These are phyloP conservation scores for Pissodes strobi DNA, from an alignment of 1,140 invertebrate genomes.

Conservation along the genomic window DNA sequence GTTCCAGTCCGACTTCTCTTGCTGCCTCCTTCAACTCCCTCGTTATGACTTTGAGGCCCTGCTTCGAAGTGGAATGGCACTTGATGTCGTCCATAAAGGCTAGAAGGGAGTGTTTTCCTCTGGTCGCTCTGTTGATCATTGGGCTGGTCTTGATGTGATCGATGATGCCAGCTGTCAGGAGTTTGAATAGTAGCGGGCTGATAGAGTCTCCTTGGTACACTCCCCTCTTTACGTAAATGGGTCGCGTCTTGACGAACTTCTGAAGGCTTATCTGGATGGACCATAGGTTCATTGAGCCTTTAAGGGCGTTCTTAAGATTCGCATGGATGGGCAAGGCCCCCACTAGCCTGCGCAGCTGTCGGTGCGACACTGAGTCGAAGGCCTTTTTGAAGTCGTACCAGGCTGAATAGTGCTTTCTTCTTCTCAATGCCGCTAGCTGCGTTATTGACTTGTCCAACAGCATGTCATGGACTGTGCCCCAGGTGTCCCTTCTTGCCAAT, in stretches of 20 bases:
- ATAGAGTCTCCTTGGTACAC: conserved; percentile 44
- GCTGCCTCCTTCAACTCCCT: conserved; percentile 15
- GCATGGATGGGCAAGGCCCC: conserved; percentile 26
- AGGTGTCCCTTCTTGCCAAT: too few species aligned
- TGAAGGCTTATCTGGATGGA: conserved; percentile 27
- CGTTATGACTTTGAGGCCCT: conserved; percentile 19
- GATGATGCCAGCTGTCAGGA: conserved; percentile 39
- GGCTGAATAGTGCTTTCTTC: too few species aligned
- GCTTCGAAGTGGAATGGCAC: conserved; percentile 31
- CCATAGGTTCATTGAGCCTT: conserved; percentile 36
- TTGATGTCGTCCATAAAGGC: conserved; percentile 49
- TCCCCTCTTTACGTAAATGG: conserved; percentile 21
- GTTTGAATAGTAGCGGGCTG: conserved; percentile 45
- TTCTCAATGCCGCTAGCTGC: too few species aligned
- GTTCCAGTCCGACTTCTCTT: conserved; percentile 28
- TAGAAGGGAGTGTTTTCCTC: conserved; percentile 34
- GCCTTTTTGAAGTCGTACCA: conserved; percentile 42
- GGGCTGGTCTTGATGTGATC: conserved; percentile 28
- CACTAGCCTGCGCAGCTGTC: conserved; percentile 17
- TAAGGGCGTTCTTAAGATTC: conserved; percentile 23
- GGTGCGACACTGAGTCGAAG: conserved; percentile 37
- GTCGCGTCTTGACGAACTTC: conserved; percentile 35
- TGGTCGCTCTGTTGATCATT: conserved; percentile 24
- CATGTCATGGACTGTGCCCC: too few species aligned
- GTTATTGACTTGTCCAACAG: too few species aligned